These are phyloP conservation scores for Kryptolebias ocellatus DNA, from an alignment of 2,797 vertebrate genomes.

Conservation along the genomic window DNA sequence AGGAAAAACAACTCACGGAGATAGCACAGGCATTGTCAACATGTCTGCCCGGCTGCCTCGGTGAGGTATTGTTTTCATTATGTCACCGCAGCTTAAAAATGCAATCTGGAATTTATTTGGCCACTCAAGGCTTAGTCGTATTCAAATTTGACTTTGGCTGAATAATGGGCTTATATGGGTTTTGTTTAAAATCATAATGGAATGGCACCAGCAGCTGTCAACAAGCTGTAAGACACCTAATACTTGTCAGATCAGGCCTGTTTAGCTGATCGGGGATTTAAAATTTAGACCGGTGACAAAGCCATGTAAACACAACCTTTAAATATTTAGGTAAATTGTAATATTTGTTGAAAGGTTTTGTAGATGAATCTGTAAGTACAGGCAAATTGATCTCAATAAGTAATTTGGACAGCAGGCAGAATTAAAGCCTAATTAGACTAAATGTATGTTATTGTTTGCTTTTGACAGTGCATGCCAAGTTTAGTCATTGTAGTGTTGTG, in stretches of 20 bases:
- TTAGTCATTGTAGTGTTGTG: too few relatives aligned
- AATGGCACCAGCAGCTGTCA: constrained; percentile 29
- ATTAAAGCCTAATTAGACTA: too few relatives aligned
- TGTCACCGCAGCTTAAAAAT: constrained; percentile 34
- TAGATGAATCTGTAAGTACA: not conserved
- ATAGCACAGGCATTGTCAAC: constrained; percentile 39
- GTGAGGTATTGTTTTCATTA: constrained; percentile 60
- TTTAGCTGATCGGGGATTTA: not conserved
- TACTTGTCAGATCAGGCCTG: constrained; percentile 17
- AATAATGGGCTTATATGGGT: constrained; percentile 32
- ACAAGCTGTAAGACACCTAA: constrained; percentile 28
- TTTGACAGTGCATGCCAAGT: too few relatives aligned
- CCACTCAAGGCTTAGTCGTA: constrained; percentile 33
- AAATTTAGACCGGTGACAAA: not conserved
- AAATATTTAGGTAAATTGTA: not conserved
- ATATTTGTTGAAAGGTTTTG: not conserved
- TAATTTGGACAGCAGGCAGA: too few relatives aligned
- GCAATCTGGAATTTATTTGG: constrained; percentile 50
- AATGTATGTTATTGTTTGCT: too few relatives aligned
- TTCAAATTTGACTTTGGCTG: constrained; percentile 48
- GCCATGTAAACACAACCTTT: not conserved
- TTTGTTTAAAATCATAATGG: constrained; percentile 42
- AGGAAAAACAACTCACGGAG: constrained; percentile 35
- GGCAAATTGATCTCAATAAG: not conserved
- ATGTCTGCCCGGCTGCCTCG: constrained; percentile 35